A percentile compares a stretch with the other conserved stretches of the same genome.
These are phyloP conservation scores for Oeneis ivallda DNA, from an alignment of 2,888 invertebrate species.

Conservation along the genomic window DNA sequence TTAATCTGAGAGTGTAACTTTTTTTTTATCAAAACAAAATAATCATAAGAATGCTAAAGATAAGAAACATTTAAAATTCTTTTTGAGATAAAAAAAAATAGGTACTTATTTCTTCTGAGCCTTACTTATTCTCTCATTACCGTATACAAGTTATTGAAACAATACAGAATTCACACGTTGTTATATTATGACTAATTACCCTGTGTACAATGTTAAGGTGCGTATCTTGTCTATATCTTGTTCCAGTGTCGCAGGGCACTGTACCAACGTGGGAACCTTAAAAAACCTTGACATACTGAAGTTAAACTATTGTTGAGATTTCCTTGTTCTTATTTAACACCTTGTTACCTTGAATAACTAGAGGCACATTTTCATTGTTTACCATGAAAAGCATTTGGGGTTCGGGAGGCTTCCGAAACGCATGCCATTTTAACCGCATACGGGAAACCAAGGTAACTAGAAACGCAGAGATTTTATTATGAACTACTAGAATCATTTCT, in stretches of 20 bases:
- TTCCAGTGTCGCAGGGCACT: slow-evolving; percentile 36
- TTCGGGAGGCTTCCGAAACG: too few species aligned
- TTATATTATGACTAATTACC: slow-evolving; percentile 23
- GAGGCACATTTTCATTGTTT: too few species aligned
- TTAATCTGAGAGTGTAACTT: background rate
- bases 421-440: too few species aligned
- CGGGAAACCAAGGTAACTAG: too few species aligned
- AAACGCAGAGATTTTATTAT: too few species aligned
- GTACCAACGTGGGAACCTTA: slow-evolving; percentile 36
- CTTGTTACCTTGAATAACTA: background rate
- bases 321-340: slow-evolving; percentile 23
- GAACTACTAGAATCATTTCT: too few species aligned
- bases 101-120: too few species aligned
- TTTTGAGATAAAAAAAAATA: background rate
- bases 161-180: slow-evolving; percentile 33
- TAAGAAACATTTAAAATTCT: background rate
- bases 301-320: slow-evolving; percentile 34
- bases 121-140: background rate
- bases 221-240: slow-evolving; percentile 34
- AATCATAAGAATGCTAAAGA: background rate
- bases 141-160: slow-evolving; percentile 5
- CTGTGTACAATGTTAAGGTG: slow-evolving; percentile 26
- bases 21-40: background rate
- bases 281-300: slow-evolving; percentile 41
- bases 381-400: too few species aligned